Conservation (phyloP, 1,140 invertebrate genomes). For the Meteorus sp. region DNA sequence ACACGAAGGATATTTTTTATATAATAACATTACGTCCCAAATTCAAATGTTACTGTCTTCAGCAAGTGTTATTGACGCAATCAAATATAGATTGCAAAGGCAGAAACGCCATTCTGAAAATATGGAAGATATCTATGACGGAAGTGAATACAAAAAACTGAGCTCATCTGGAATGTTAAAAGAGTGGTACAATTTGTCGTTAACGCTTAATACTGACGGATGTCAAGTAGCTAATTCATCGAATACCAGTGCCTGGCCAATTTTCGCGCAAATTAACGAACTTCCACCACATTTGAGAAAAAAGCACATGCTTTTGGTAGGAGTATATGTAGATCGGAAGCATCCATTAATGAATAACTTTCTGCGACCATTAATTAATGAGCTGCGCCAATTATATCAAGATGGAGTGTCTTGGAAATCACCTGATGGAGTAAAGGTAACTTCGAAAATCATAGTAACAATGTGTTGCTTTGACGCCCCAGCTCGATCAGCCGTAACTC, state of each 20-base stretch:
- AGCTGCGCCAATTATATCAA: neutral
- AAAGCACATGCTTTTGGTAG: neutral
- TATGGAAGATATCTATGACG: neutral
- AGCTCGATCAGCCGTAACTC: neutral
- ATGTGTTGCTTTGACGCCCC: neutral
- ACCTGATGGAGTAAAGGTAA: neutral
- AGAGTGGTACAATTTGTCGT: neutral
- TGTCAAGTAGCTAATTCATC: neutral
- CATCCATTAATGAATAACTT: neutral
- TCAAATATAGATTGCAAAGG: too few relatives aligned
- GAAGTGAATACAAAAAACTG: neutral
- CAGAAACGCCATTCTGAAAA: too few relatives aligned
- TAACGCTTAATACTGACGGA: conserved; percentile 2
- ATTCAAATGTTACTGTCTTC: neutral
- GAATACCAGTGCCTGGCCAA: too few relatives aligned
- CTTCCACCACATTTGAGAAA: too few relatives aligned
- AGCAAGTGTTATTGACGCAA: too few relatives aligned
- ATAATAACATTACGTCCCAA: neutral
- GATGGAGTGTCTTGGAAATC: neutral
- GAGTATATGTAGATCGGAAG: neutral
- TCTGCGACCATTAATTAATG: neutral
- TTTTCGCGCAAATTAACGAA: too few relatives aligned
- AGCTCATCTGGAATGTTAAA: neutral
- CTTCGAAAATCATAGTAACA: neutral
- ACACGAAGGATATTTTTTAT: neutral